phyloP scores from a whole-genome alignment of 37 sponge, comb jelly and placozoan genomes.

The Eunapius fragilis region DNA sequence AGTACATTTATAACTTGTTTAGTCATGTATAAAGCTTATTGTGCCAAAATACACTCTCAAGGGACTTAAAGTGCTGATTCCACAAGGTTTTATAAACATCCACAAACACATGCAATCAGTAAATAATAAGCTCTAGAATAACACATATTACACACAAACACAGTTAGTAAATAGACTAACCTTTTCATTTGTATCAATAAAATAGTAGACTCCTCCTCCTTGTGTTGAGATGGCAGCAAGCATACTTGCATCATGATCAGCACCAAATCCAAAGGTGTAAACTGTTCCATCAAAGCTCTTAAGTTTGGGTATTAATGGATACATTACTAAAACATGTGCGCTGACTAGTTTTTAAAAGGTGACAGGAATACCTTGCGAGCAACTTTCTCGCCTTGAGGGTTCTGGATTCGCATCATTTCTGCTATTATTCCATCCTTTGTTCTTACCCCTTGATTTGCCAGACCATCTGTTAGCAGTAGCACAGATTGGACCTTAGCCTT shows the following conservation, averaged over 20 bases:
- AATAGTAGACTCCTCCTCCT: constrained; percentile 90
- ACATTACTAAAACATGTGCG: too few species aligned
- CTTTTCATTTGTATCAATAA: constrained; percentile 92
- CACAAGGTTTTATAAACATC: too few species aligned
- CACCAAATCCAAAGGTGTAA: constrained; percentile 93
- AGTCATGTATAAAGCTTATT: too few species aligned
- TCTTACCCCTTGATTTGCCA: constrained; percentile 77
- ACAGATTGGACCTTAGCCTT: constrained; percentile 87
- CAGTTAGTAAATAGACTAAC: too few species aligned
- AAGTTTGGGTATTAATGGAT: neutral
- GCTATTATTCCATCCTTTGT: constrained; percentile 55
- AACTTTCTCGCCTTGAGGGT: constrained; percentile 7
- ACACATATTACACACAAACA: too few species aligned
- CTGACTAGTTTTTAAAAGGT: too few species aligned
- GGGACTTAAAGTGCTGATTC: too few species aligned
- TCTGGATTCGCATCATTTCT: constrained; percentile 68
- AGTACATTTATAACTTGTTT: too few species aligned
- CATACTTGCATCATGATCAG: constrained; percentile 81
- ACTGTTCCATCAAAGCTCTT: constrained; percentile 83
- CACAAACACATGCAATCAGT: too few species aligned
- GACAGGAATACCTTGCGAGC: neutral
- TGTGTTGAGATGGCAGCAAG: constrained; percentile 84
- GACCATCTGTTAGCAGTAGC: constrained; percentile 89
- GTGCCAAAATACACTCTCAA: too few species aligned
- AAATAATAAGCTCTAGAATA: too few species aligned